Percentiles rank a stretch among this genome's conserved stretches.
These are phyloP conservation scores for Ophthalmotilapia sp. DNA, from an alignment of 2,113 vertebrate genomes.

Conservation along the genomic window DNA sequence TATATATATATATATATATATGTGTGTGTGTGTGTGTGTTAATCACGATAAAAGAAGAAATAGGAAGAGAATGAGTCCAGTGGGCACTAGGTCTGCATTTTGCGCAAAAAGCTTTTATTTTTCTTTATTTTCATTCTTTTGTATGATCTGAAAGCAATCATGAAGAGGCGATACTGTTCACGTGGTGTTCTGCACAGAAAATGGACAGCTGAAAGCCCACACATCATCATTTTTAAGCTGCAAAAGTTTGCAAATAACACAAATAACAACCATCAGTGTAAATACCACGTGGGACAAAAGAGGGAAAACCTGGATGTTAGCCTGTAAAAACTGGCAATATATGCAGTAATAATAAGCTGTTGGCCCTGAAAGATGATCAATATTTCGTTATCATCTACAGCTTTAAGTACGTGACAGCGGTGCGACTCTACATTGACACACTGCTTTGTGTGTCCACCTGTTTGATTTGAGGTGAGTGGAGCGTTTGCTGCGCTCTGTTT, in stretches of 20 bases:
- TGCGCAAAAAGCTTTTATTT: neutral
- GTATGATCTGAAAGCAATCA: neutral
- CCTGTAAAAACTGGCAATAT: neutral
- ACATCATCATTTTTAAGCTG: neutral
- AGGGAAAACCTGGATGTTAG: neutral
- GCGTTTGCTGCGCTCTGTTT: neutral
- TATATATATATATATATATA: fast-evolving
- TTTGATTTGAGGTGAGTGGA: neutral
- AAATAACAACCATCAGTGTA: neutral
- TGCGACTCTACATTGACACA: neutral
- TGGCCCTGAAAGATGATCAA: neutral
- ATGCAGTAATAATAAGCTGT: neutral
- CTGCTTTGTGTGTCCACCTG: neutral
- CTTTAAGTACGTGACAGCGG: neutral
- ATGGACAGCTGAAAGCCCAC: neutral
- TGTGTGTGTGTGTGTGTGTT: fast-evolving
- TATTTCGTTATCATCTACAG: neutral
- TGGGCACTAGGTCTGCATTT: neutral
- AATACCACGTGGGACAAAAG: neutral
- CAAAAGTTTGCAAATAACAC: neutral
- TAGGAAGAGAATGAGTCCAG: neutral
- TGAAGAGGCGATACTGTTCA: neutral
- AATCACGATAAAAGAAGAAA: neutral
- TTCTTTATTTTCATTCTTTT: neutral
- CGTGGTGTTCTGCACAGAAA: neutral